Evolutionary conservation across 2,797 vertebrate species (phyloP).

Genomic region (Falco columbarius): DNA sequence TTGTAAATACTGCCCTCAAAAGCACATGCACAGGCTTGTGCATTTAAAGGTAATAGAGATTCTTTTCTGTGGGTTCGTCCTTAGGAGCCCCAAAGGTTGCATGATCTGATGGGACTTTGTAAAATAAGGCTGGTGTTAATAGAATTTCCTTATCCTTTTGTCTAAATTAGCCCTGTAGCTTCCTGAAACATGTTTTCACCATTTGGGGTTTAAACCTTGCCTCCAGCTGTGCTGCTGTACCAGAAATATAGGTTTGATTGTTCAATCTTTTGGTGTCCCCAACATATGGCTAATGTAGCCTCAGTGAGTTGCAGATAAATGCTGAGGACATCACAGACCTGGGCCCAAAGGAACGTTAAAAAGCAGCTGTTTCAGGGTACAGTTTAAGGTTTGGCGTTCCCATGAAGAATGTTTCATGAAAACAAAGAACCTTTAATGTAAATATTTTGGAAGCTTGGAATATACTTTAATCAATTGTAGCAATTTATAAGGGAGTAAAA

Average conservation of each 20-base stretch:
- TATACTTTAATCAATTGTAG: background rate
- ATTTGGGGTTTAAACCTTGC: background rate
- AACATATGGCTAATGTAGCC: background rate
- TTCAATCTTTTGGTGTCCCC: background rate
- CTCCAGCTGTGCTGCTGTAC: background rate
- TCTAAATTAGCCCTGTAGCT: background rate
- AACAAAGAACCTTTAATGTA: background rate
- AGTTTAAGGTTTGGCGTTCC: background rate
- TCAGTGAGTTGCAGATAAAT: background rate
- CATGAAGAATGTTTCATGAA: background rate
- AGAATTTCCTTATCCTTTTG: background rate
- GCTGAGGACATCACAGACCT: background rate
- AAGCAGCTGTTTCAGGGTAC: background rate
- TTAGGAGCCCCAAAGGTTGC: background rate
- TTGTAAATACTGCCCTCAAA: background rate
- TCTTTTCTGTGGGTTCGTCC: background rate
- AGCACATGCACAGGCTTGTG: background rate
- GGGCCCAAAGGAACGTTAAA: background rate
- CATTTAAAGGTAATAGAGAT: background rate
- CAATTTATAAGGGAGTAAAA: background rate
- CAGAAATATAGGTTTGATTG: background rate
- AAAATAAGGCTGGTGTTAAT: background rate
- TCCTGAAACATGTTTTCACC: background rate
- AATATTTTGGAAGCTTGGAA: background rate
- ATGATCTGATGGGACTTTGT: background rate